These are phyloP conservation scores for Cylas formicarius DNA, from an alignment of 1,140 invertebrate genomes.

Conservation along the genomic window DNA sequence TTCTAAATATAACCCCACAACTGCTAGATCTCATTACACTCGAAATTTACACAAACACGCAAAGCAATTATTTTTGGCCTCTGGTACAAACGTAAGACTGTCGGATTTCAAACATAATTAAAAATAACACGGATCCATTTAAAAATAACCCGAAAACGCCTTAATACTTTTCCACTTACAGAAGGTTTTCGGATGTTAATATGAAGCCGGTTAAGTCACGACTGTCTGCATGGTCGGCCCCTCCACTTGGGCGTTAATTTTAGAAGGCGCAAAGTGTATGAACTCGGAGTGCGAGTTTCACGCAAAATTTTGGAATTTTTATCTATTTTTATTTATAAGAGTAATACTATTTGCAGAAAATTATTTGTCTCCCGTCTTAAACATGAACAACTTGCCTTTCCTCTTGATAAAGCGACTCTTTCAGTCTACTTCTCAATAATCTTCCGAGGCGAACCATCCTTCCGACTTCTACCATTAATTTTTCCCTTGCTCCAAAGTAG, in stretches of 20 bases:
- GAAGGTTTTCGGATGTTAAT: constrained; percentile 28
- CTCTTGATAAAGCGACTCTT: constrained; percentile 43
- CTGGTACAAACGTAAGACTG: too few species aligned
- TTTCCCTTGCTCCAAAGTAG: constrained; percentile 56
- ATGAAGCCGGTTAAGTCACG: constrained; percentile 34
- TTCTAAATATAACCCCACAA: too few species aligned
- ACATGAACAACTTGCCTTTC: constrained; percentile 21
- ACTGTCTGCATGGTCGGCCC: constrained; percentile 31
- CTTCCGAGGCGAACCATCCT: constrained; percentile 64
- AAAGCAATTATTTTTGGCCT: too few species aligned
- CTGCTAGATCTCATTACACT: too few species aligned
- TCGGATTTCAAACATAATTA: too few species aligned
- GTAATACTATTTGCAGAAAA: neutral
- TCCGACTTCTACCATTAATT: constrained; percentile 63
- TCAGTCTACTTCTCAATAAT: constrained; percentile 58
- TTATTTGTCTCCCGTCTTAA: neutral
- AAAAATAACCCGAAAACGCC: constrained; percentile 2
- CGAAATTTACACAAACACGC: too few species aligned
- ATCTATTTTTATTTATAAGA: neutral
- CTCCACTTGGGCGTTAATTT: constrained; percentile 33
- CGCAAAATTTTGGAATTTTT: constrained; percentile 4
- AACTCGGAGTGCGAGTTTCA: constrained; percentile 14
- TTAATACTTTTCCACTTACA: constrained; percentile 27
- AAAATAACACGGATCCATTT: too few species aligned
- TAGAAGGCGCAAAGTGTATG: constrained; percentile 29